phyloP scores from a whole-genome alignment of 2,797 vertebrate species.

The Onychomys arenicola region DNA sequence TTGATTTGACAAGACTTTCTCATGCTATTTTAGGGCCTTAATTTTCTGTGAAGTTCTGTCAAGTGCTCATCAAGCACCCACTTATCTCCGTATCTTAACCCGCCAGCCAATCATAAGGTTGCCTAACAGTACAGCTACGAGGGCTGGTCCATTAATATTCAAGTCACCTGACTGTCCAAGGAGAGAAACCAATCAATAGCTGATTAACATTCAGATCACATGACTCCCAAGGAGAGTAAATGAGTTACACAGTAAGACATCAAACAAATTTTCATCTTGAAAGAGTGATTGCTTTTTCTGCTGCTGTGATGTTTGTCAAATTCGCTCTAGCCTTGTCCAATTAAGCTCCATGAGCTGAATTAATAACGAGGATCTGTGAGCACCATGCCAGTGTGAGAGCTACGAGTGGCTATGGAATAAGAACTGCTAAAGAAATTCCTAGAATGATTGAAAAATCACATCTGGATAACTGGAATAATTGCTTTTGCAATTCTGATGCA shows the following conservation, averaged over 20 bases:
- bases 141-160: slow-evolving; percentile 89
- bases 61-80: slow-evolving; percentile 92
- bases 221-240: slow-evolving; percentile 91
- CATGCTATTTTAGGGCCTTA: slow-evolving; percentile 93
- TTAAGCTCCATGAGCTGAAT: slow-evolving; percentile 93
- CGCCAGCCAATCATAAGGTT: slow-evolving; percentile 91
- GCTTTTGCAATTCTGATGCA: slow-evolving; percentile 86
- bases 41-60: slow-evolving; percentile 94
- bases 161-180: slow-evolving; percentile 89
- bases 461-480: slow-evolving; percentile 88
- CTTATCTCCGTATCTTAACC: slow-evolving; percentile 91
- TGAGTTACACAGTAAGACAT: slow-evolving; percentile 94
- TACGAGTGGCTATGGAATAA: slow-evolving; percentile 83
- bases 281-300: slow-evolving; percentile 94
- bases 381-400: slow-evolving; percentile 85
- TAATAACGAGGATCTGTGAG: slow-evolving; percentile 91
- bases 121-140: slow-evolving; percentile 85
- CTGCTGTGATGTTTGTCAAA: slow-evolving; percentile 94
- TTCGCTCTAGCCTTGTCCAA: slow-evolving; percentile 93
- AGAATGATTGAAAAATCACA: slow-evolving; percentile 86
- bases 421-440: slow-evolving; percentile 81
- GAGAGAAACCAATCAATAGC: slow-evolving; percentile 91
- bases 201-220: slow-evolving; percentile 93
- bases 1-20: slow-evolving; percentile 94
- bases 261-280: slow-evolving; percentile 94